Conservation (phyloP, 2,888 invertebrate species). For the Druceiella hillmani region DNA sequence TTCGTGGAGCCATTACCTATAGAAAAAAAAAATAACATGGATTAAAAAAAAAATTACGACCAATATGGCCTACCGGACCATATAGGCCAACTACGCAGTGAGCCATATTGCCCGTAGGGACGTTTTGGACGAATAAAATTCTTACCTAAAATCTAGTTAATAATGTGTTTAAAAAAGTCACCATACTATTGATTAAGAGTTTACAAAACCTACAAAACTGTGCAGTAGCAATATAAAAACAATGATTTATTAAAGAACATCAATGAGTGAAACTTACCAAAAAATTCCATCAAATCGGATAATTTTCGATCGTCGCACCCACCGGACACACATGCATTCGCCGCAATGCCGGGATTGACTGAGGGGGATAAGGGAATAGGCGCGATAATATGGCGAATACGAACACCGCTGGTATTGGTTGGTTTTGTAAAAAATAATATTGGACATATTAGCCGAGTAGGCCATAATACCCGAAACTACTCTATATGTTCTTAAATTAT, state of each 20-base stretch:
- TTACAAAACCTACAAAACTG: no score
- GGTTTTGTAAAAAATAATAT: conserved; percentile 1
- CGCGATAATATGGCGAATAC: conserved; percentile 6
- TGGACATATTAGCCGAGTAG: conserved; percentile 7
- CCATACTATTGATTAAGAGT: no score
- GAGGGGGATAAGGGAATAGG: conserved; percentile 3
- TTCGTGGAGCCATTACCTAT: conserved; percentile 12
- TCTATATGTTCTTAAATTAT: no score
- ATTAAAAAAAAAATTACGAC: no score
- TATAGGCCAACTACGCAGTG: no score
- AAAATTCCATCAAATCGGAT: conserved; percentile 5
- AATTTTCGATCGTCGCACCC: conserved; percentile 8
- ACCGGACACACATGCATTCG: conserved; percentile 5
- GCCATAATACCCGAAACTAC: conserved; percentile 6
- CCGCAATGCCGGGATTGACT: conserved; percentile 4
- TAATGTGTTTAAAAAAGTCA: no score
- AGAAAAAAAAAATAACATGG: conserved; percentile 9
- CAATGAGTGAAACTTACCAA: conserved; percentile 7
- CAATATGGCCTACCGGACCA: no score
- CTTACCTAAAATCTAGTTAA: no score
- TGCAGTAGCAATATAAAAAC: no score
- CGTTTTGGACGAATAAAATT: no score
- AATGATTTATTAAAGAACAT: background rate
- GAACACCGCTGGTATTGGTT: conserved; percentile 7
- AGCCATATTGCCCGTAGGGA: no score